A percentile compares a stretch with the other conserved stretches of the same genome.
These are phyloP conservation scores for Rhyacophila evoluta DNA, from an alignment of 2,888 invertebrate genomes.

Conservation along the genomic window DNA sequence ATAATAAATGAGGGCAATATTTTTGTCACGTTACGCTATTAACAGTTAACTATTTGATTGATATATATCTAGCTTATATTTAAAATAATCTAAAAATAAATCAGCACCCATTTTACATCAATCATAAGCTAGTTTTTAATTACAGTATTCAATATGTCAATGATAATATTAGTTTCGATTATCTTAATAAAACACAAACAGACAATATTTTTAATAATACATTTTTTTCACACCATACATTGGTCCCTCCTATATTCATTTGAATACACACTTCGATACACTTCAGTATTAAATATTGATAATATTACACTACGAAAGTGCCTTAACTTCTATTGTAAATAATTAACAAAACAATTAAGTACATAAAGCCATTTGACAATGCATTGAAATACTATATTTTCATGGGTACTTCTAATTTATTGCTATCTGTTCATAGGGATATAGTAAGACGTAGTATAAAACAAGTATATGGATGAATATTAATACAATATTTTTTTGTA, in stretches of 20 bases:
- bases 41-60: conserved; percentile 3
- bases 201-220: neutral
- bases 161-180: neutral
- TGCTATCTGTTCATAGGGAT: no score
- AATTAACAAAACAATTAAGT: neutral
- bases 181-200: neutral
- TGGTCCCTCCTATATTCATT: neutral
- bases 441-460: no score
- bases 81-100: conserved; percentile 18
- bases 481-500: no score
- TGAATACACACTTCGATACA: neutral
- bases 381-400: neutral
- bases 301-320: neutral
- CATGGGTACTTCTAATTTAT: neutral
- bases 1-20: neutral
- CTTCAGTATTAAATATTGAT: neutral
- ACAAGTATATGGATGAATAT: no score
- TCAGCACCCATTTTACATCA: conserved; percentile 1
- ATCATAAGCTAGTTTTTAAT: neutral
- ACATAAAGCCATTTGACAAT: neutral
- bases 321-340: neutral
- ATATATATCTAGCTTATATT: neutral
- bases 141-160: neutral
- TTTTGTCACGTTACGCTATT: neutral
- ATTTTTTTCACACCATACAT: conserved; percentile 16